phyloP scores from a whole-genome alignment of 1,140 invertebrate genomes.

The Drosophila navojoa region DNA sequence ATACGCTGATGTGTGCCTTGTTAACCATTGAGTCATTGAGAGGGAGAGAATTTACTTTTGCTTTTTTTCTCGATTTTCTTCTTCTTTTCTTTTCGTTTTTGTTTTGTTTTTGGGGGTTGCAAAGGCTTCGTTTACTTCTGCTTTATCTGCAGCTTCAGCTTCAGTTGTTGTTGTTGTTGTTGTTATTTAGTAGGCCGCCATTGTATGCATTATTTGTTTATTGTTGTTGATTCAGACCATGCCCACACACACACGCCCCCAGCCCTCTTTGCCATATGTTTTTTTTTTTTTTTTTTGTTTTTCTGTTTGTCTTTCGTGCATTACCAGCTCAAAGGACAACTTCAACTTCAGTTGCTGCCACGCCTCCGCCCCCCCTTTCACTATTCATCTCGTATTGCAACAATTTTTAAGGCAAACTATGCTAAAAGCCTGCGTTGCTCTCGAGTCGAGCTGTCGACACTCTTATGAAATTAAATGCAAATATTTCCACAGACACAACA shows the following conservation, averaged over 20 bases:
- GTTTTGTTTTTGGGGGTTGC: no score
- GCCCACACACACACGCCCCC: neutral
- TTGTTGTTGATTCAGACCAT: conserved; percentile 60
- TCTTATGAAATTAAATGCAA: conserved; percentile 70
- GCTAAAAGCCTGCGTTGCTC: neutral
- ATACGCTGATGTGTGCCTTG: neutral
- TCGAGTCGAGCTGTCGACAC: conserved; percentile 22
- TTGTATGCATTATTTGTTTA: conserved; percentile 72
- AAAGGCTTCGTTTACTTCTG: neutral
- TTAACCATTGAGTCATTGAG: no score
- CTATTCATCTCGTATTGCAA: conserved; percentile 16
- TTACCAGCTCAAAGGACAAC: conserved; percentile 50
- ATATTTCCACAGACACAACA: conserved; percentile 59
- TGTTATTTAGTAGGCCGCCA: conserved; percentile 65
- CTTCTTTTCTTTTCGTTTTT: no score
- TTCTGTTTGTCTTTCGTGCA: conserved; percentile 46
- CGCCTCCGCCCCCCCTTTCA: neutral
- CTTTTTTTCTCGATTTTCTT: no score
- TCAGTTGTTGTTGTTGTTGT: conserved; percentile 25
- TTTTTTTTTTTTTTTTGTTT: conserved; percentile 43
- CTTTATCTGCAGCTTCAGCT: neutral
- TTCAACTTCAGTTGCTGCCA: conserved; percentile 1
- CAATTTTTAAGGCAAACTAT: conserved; percentile 10
- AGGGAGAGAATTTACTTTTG: no score
- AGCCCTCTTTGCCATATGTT: conserved; percentile 29